Conservation (phyloP, 2,888 invertebrate species). For the Salpingus planirostris region DNA sequence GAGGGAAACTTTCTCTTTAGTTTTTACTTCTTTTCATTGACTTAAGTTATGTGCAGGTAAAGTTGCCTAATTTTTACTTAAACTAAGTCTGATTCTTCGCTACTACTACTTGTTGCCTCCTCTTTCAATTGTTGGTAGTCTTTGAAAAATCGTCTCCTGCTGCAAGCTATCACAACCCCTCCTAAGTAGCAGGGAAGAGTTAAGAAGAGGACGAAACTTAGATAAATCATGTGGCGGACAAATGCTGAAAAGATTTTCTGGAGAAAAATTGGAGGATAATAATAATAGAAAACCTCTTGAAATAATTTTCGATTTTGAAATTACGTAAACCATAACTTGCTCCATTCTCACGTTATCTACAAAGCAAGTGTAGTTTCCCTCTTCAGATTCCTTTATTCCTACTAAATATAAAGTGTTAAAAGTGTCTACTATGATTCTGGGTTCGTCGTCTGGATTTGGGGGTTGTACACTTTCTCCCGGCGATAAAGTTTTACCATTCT, state of each 20-base stretch:
- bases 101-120: no score
- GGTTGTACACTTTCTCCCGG: constrained; percentile 33
- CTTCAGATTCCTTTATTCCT: constrained; percentile 52
- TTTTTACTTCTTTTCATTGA: no score
- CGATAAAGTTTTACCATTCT: constrained; percentile 43
- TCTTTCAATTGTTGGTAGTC: constrained; percentile 29
- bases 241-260: constrained; percentile 42
- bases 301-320: constrained; percentile 44
- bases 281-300: no score
- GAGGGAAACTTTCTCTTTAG: no score
- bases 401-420: constrained; percentile 49
- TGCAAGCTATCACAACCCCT: constrained; percentile 48
- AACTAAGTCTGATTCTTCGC: no score
- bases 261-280: constrained; percentile 3
- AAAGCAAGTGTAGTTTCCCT: constrained; percentile 61
- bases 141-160: constrained; percentile 40
- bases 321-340: constrained; percentile 45
- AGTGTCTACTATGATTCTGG: constrained; percentile 46
- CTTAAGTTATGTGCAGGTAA: no score
- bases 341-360: constrained; percentile 52
- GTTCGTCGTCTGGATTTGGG: constrained; percentile 36
- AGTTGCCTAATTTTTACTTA: no score
- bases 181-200: constrained; percentile 50
- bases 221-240: constrained; percentile 49
- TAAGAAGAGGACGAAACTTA: constrained; percentile 49